Base-by-base conservation (phyloP, 2,797 vertebrate genomes). In the Notamacropus eugenii region DNA sequence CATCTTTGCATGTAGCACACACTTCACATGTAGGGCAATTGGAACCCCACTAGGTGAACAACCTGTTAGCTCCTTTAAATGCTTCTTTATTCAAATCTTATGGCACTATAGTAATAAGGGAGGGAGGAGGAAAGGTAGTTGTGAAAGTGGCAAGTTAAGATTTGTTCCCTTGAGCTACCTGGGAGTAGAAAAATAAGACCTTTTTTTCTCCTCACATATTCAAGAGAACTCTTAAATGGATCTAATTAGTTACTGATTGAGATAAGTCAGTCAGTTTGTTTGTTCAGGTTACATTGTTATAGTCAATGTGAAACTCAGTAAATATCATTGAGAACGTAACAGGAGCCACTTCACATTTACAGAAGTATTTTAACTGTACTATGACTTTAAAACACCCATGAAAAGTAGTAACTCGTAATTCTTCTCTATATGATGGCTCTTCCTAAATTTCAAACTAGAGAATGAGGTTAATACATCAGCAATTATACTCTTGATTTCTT, bases 41-140 rank as follows among this genome's bases (percentile, higher is more conserved):
- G 96, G 87, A 96, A 95, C 90, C 97, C 97, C 28, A 97, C 96
- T 94, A 97, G 95, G 92, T 94, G 94, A 97, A 95, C 93, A 95
- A 57, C 93, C 93, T 97, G n/a, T 55, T 92, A 58, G 93, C 92
- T 95, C 74, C 67, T 94, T 93, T 94, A 97, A 96, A 92, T 91
- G 52, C 54, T 90, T 97, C 92, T 97, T 97, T 96, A 95, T 97
- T 96, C 95, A 97, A 97, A 92, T 94, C 54, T 93, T 52, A 46
- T 56, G 95, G 58, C 62, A 74, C 29, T 56, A 52, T 67, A 93
- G 54, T 96, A 97, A 93, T 97, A 95, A 93, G 95, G 95, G 92
- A 92, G 40, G 96, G 95, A 93, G 97, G 93, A 93, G 93, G 95
- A 92, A 93, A n/a, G 74, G 95, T 95, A 55, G 19, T 87, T 95